Evolutionary conservation across 2,888 invertebrate genomes (phyloP).

Genomic region (Volucella zonaria): DNA sequence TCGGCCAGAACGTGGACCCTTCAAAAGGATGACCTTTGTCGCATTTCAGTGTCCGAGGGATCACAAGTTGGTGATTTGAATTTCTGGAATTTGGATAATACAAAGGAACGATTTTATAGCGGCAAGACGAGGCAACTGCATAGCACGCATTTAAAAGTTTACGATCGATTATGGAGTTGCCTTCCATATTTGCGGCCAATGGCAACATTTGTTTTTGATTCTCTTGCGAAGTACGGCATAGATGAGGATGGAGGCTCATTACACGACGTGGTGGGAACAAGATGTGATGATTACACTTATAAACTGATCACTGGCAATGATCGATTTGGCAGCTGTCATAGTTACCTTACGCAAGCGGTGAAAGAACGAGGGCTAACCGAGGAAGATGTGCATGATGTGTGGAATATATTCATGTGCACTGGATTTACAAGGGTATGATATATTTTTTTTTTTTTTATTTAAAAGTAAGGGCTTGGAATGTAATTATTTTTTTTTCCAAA

Average conservation of each 20-base stretch:
- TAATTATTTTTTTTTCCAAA: not conserved
- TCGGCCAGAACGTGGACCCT: constrained; percentile 82
- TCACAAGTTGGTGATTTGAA: constrained; percentile 83
- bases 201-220: constrained; percentile 83
- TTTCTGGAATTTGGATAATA: constrained; percentile 83
- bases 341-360: constrained; percentile 82
- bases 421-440: constrained; percentile 81
- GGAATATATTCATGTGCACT: constrained; percentile 84
- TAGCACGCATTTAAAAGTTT: constrained; percentile 82
- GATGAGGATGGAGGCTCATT: constrained; percentile 83
- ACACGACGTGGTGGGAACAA: constrained; percentile 83
- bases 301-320: constrained; percentile 83
- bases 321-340: constrained; percentile 82
- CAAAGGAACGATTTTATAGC: constrained; percentile 82
- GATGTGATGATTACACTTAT: constrained; percentile 84
- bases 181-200: constrained; percentile 83
- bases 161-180: constrained; percentile 83
- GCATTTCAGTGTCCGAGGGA: constrained; percentile 82
- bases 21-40: constrained; percentile 82
- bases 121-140: constrained; percentile 84
- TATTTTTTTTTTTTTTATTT: not conserved
- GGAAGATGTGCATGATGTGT: constrained; percentile 83
- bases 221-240: constrained; percentile 82
- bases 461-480: not conserved
- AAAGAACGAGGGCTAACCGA: constrained; percentile 81